These are phyloP conservation scores for Bursaphelenchus okinawaensis DNA, from an alignment of 2,888 invertebrate genomes.

Conservation along the genomic window DNA sequence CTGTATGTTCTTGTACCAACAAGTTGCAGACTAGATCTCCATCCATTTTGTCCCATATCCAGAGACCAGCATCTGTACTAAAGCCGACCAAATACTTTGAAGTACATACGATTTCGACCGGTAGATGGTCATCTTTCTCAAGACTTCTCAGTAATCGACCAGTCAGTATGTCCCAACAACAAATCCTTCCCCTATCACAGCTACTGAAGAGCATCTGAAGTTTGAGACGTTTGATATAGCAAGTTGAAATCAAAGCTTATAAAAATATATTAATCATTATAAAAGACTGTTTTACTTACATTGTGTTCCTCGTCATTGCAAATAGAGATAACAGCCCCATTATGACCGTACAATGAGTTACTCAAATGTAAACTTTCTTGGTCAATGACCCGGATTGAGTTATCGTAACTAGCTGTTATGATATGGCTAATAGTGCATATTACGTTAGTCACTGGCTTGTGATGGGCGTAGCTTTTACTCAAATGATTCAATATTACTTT, in stretches of 20 bases:
- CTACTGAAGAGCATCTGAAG: constrained; percentile 28
- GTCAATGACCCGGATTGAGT: constrained; percentile 37
- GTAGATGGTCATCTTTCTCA: constrained; percentile 3
- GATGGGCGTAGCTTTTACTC: constrained; percentile 30
- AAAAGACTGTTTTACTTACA: constrained; percentile 3
- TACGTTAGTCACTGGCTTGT: constrained; percentile 32
- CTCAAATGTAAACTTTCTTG: constrained; percentile 25
- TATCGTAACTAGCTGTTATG: constrained; percentile 32
- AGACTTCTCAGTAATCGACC: constrained; percentile 22
- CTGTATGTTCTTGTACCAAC: background rate
- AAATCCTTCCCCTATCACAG: constrained; percentile 48
- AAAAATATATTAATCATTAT: too few relatives aligned
- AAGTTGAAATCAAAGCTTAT: too few relatives aligned
- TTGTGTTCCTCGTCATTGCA: constrained; percentile 25
- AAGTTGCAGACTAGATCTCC: constrained; percentile 19
- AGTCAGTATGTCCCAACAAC: constrained; percentile 44
- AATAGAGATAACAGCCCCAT: constrained; percentile 34
- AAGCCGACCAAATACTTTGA: constrained; percentile 25
- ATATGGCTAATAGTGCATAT: constrained; percentile 17
- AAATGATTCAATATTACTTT: background rate
- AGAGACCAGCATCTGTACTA: constrained; percentile 20
- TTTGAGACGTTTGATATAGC: background rate
- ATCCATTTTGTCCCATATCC: constrained; percentile 30
- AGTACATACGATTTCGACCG: constrained; percentile 23
- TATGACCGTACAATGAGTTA: constrained; percentile 41